Evolutionary conservation across 2,888 invertebrate species (phyloP), one percentile per base, ranked within the genome.

Genomic region (Ctenicera cuprea): DNA sequence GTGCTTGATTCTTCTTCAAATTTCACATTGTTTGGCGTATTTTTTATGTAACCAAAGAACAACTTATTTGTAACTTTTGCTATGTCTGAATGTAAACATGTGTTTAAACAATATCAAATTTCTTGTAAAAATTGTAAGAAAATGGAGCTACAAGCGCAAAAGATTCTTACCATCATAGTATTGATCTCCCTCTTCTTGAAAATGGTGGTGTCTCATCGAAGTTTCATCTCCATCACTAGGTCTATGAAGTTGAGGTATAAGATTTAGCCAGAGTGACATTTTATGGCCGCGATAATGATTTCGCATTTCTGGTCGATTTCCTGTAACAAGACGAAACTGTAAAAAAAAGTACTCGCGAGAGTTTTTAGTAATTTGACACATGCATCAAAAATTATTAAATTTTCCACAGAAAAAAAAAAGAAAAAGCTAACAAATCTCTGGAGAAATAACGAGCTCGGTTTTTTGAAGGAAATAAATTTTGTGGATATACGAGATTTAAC

Each of bases 271-370:
- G 85, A 97, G 90, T 41, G 97, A 96, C 91, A 97, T 93, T 88
- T 97, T 96, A 89, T 97, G 97, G 52, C 97, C 97, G 45, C 97
- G 92, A 87, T 97, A 98, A 87, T 97, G 97, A 83, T 95, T 95
- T 79, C 93, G 93, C 88, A 95, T 93, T 86, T 94, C 94, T 33
- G 94, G 91, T 83, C 92, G 92, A 81, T 88, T 90, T 83, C 93
- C 93, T 93, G 83, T 78, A 85, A 81, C 30, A 71, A 57, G 66
- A 63, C n/a, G 43, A 38, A 12, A 14, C n/a, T 9, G 18, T 48
- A 18, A 16, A 18, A n/a, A n/a, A n/a, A 20, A 50, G 22, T 7
- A 57, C 4, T 30, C 12, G 57, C 3, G 1, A 57, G 33, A 4
- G 16, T 8, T 37, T 38, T 8, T 3, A 22, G 43, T 41, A 26